Conservation (phyloP, 2,113 vertebrate species). For the Onychostoma macrolepis region DNA sequence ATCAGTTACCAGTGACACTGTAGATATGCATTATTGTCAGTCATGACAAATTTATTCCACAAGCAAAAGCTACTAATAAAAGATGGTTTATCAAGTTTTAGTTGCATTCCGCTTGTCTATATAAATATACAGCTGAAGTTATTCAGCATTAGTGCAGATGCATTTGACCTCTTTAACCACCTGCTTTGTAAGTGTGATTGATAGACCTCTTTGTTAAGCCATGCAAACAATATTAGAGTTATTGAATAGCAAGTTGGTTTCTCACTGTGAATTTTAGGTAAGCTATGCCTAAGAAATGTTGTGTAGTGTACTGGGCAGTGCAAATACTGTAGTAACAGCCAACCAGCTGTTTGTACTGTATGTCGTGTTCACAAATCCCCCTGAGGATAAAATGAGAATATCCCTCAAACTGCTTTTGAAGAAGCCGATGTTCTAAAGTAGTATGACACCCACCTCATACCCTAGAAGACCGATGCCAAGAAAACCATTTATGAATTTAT, state of each 20-base stretch:
- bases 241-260: not conserved
- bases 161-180: not conserved
- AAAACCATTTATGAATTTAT: not conserved
- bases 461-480: not conserved
- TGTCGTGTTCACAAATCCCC: not conserved
- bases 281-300: not conserved
- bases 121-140: not conserved
- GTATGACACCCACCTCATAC: not conserved
- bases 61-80: not conserved
- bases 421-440: not conserved
- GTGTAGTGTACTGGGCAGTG: not conserved
- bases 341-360: not conserved
- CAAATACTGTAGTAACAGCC: slow-evolving; percentile 3
- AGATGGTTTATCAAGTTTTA: not conserved
- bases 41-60: not conserved
- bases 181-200: not conserved
- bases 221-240: not conserved
- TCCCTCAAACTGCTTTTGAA: not conserved
- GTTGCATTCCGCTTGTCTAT: too few species aligned
- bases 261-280: not conserved
- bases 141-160: not conserved
- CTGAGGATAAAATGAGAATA: not conserved
- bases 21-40: not conserved
- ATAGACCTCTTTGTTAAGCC: not conserved
- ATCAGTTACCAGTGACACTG: not conserved